Conservation (phyloP, 2,888 invertebrate species). For the Gibbula magus region DNA sequence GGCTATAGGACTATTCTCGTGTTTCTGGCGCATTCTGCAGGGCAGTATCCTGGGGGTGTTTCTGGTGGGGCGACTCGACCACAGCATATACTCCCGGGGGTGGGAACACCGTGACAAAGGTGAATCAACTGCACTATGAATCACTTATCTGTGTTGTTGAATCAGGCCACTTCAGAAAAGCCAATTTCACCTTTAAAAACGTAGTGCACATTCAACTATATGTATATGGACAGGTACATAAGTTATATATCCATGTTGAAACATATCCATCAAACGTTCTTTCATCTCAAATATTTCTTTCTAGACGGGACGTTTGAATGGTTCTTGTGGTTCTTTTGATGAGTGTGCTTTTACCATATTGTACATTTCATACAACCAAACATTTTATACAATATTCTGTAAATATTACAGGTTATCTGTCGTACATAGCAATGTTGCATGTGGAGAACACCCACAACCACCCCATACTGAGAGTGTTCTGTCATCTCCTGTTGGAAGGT, state of each 20-base stretch:
- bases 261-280: too few relatives aligned
- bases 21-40: constrained; percentile 36
- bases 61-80: constrained; percentile 39
- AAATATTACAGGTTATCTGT: constrained; percentile 35
- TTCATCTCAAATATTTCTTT: too few relatives aligned
- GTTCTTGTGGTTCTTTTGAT: too few relatives aligned
- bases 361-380: background rate
- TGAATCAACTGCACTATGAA: background rate
- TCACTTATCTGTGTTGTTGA: too few relatives aligned
- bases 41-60: constrained; percentile 40
- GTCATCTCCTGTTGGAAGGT: background rate
- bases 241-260: too few relatives aligned
- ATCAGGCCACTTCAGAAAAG: too few relatives aligned
- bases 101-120: constrained; percentile 41
- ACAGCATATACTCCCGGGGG: constrained; percentile 39
- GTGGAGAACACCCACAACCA: constrained; percentile 44
- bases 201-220: too few relatives aligned
- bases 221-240: too few relatives aligned
- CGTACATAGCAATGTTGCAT: constrained; percentile 42
- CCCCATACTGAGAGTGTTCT: constrained; percentile 41
- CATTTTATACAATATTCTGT: background rate
- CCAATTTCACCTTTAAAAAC: too few relatives aligned
- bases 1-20: constrained; percentile 40
- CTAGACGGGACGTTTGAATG: background rate
- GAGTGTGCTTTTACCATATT: too few relatives aligned